Evolutionary conservation across 2,888 invertebrate species (phyloP), one percentile per base, ranked within the genome.

Genomic region (Apodemia duryi): DNA sequence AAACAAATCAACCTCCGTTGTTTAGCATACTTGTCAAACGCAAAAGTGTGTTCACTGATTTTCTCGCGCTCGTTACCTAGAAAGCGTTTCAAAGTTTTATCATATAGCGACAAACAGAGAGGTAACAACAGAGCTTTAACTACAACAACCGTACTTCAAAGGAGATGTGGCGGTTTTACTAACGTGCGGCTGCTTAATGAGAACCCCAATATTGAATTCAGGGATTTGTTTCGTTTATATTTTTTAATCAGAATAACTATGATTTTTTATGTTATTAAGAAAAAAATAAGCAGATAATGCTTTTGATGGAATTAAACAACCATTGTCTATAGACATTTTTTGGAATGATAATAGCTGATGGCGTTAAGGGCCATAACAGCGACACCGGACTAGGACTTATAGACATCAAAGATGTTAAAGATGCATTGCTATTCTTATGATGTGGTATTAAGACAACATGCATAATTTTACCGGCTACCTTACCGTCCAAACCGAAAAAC

Each of bases 51-150:
- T 57, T 6, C 29, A 32, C 57, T 32, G 57, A 57, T 32, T 57
- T 57, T 6, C 57, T 6, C 32, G 57, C 38, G 13, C 65, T 65
- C 65, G 65, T 65, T 67, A 67, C 62, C 49, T 38, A 63, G 63
- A 64, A 61, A 65, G 64, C 62, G 63, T 66, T 67, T 61, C 63
- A 46, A 38, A 62, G 65, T 65, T 67, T 65, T 65, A 63, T 65
- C 67, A 61, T 61, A 60, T 32, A 62, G 54, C 54, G 63, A 64
- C 64, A 62, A 54, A 66, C 52, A 60, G 60, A 11, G 63, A 11
- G 63, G 63, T 35, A 38, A 52, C n/a, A n/a, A n/a, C 52, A 38
- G 63, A 52, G 63, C 63, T 28, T 41, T 21, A 54, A 38, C 35
- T 52, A 54, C 10, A 63, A 63, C 63, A 41, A 54, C 54, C 35